Evolutionary conservation across 2,888 invertebrate species (phyloP).

Genomic region (Polydrusus pterygomalis): DNA sequence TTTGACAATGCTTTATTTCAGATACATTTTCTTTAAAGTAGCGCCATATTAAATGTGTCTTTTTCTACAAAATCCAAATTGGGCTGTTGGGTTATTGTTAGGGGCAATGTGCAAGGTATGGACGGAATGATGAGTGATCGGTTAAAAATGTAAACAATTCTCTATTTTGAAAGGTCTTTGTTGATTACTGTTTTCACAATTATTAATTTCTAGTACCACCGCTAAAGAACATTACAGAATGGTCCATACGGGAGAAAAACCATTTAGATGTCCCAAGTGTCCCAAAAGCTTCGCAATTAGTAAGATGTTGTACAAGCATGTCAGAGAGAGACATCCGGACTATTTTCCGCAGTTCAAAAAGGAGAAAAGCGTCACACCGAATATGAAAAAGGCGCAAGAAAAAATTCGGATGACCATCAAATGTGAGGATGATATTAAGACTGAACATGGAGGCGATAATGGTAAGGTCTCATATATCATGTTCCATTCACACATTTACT

Average conservation of each 20-base stretch:
- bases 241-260: constrained; percentile 67
- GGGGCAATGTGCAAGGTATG: too few relatives aligned
- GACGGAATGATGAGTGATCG: too few relatives aligned
- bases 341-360: constrained; percentile 63
- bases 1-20: too few relatives aligned
- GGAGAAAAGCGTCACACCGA: constrained; percentile 59
- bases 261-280: constrained; percentile 65
- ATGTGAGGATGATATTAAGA: constrained; percentile 37
- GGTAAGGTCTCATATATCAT: neutral
- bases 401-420: constrained; percentile 53
- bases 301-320: constrained; percentile 66
- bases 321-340: constrained; percentile 65
- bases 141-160: too few relatives aligned
- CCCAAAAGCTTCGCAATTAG: constrained; percentile 64
- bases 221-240: constrained; percentile 66
- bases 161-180: too few relatives aligned
- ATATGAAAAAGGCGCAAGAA: constrained; percentile 58
- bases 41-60: too few relatives aligned
- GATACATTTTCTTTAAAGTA: too few relatives aligned
- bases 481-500: too few relatives aligned
- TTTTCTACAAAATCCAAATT: too few relatives aligned
- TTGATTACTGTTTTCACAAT: too few relatives aligned
- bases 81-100: too few relatives aligned
- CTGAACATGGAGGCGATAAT: constrained; percentile 20
- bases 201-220: constrained; percentile 61